phyloP scores from a whole-genome alignment of 2,113 vertebrate species.

The Nipponia nippon region DNA sequence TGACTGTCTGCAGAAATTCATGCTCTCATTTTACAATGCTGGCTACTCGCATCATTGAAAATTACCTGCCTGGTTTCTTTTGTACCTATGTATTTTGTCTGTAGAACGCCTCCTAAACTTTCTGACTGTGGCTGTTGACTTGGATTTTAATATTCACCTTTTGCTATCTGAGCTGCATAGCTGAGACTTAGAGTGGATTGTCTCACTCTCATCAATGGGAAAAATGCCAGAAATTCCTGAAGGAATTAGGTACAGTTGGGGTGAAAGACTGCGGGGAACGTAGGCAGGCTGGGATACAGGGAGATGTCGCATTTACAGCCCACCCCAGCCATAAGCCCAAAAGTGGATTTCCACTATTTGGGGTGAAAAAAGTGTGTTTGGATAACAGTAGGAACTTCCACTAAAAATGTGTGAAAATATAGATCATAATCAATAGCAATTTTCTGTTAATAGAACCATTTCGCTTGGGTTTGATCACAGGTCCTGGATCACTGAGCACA shows the following conservation, averaged over 20 bases:
- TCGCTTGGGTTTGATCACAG: background rate
- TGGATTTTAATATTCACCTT: background rate
- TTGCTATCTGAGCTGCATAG: background rate
- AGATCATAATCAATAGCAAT: background rate
- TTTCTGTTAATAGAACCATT: background rate
- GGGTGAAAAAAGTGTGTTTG: background rate
- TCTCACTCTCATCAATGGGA: background rate
- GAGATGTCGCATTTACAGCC: background rate
- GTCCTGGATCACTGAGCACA: accelerated
- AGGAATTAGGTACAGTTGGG: background rate
- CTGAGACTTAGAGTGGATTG: background rate
- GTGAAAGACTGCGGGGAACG: background rate
- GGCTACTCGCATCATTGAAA: background rate
- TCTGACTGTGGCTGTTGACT: background rate
- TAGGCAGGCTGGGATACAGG: background rate
- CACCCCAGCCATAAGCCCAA: background rate
- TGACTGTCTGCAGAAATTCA: background rate
- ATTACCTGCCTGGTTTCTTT: background rate
- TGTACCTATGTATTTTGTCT: background rate
- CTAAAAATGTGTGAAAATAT: background rate
- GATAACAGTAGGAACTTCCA: background rate
- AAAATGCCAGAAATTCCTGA: background rate
- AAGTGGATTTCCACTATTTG: background rate
- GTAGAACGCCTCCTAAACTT: background rate
- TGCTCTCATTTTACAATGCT: background rate